Evolutionary conservation across 2,797 vertebrate species (phyloP), one percentile per base, ranked within the genome.

Genomic region (Monodelphis domestica): DNA sequence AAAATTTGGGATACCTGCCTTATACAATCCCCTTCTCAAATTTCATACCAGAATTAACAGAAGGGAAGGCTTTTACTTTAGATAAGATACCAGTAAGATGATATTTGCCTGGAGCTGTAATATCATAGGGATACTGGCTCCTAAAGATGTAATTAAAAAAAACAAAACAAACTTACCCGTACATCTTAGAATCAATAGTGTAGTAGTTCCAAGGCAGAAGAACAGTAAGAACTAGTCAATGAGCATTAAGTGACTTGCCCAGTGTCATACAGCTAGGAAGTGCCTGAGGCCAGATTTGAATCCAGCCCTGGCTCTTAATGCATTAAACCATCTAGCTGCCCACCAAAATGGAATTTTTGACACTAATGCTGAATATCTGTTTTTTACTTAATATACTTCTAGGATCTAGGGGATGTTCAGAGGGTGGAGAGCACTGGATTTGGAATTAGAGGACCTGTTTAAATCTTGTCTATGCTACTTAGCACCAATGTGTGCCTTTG

Each of bases 401-500:
- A 15, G 55, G 29, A 28, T 0, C 2, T 38, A 45, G 24, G 78
- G 11, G 10, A 10, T 2, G 53, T 5, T 3, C 45, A 0, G 1
- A 50, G 50, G 53, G 50, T 3, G 30, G 53, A 0, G 9, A 45
- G 89, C 45, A 7, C 11, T 7, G 45, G 30, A 63, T n/a, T 3
- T 6, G 1, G 21, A 28, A 21, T 87, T 26, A 0, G 1, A 38
- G 54, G 15, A 2, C 1, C 45, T 0, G 10, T 24, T 59, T 70
- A 91, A 53, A 87, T 53, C 52, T 57, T 50, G 53, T 70, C 50
- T 50, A 63, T 90, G 55, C 24, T 51, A 2, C 50, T 89, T 2
- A 11, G 57, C 89, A 29, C n/a, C 54, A 54, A 52, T 30, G 2
- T 26, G 59, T 29, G 78, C 50, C 54, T 54, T 17, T 26, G 93